Evolutionary conservation across 2,113 vertebrate species (phyloP).

Genomic region (Charadrius vociferus): DNA sequence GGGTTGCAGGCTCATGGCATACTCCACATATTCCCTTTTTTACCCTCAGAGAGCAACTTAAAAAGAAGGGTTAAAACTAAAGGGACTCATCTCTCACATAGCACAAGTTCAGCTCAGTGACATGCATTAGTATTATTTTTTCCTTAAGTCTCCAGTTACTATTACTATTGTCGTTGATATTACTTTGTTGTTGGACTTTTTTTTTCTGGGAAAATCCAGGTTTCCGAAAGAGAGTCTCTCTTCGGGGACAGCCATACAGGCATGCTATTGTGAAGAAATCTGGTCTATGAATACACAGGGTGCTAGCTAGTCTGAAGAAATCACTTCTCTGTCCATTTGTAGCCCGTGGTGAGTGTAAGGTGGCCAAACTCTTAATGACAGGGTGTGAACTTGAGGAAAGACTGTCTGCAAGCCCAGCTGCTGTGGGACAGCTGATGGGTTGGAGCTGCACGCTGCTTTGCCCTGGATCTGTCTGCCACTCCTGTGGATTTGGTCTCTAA

Average conservation of each 20-base stretch:
- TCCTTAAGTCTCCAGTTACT: not conserved
- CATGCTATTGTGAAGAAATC: not conserved
- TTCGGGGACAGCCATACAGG: not conserved
- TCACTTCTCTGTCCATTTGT: not conserved
- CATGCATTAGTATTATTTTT: not conserved
- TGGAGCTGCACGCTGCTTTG: not conserved
- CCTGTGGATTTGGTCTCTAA: not conserved
- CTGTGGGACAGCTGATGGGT: not conserved
- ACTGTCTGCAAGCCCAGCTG: not conserved
- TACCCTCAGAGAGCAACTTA: not conserved
- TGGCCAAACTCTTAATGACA: not conserved
- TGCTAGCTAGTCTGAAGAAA: not conserved
- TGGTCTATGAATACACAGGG: not conserved
- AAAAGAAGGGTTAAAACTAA: not conserved
- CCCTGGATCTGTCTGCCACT: not conserved
- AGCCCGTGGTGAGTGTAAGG: not conserved
- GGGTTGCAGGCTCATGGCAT: not conserved
- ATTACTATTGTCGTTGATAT: not conserved
- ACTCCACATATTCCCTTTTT: not conserved
- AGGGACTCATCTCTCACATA: not conserved
- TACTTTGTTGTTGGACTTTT: not conserved
- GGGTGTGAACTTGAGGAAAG: not conserved
- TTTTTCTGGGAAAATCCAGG: not conserved
- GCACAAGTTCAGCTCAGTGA: not conserved
- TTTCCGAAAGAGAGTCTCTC: not conserved